Conservation (phyloP, 2,888 invertebrate genomes). For the Drosophila atripex region DNA sequence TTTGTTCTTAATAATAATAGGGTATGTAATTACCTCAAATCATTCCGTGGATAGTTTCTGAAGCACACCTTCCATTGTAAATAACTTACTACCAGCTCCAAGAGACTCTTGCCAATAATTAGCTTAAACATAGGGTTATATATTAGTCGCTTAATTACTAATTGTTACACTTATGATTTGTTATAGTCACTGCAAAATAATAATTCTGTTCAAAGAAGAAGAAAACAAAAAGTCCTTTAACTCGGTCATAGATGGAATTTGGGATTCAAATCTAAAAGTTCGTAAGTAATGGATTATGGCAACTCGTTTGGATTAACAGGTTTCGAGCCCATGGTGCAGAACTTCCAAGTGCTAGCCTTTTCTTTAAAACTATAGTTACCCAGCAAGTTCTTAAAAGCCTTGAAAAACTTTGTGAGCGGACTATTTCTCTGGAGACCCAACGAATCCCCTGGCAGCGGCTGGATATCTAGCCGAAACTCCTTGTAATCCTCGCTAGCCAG, state of each 20-base stretch:
- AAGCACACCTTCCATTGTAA: conserved; percentile 9
- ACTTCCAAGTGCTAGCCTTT: conserved; percentile 42
- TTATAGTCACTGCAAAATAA: conserved; percentile 18
- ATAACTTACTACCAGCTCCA: conserved; percentile 11
- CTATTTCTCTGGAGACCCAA: conserved; percentile 64
- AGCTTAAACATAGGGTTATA: conserved; percentile 4
- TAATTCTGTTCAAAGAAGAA: conserved; percentile 1
- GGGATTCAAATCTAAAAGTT: background rate
- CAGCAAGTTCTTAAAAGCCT: conserved; percentile 70
- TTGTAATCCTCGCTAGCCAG: conserved; percentile 50
- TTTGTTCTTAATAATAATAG: background rate
- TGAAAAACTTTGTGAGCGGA: conserved; percentile 79
- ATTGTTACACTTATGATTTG: conserved; percentile 23
- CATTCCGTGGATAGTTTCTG: background rate
- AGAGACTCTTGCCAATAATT: conserved; percentile 10
- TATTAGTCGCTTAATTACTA: conserved; percentile 6
- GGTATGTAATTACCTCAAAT: background rate
- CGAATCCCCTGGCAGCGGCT: conserved; percentile 38
- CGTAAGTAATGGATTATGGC: background rate
- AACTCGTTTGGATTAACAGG: background rate
- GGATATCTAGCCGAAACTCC: conserved; percentile 62
- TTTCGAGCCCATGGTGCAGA: conserved; percentile 11
- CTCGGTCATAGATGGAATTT: background rate
- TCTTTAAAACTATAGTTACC: conserved; percentile 75
- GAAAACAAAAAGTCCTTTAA: background rate